phyloP scores from a whole-genome alignment of 2,888 invertebrate species.

The Petrophora chlorosata region DNA sequence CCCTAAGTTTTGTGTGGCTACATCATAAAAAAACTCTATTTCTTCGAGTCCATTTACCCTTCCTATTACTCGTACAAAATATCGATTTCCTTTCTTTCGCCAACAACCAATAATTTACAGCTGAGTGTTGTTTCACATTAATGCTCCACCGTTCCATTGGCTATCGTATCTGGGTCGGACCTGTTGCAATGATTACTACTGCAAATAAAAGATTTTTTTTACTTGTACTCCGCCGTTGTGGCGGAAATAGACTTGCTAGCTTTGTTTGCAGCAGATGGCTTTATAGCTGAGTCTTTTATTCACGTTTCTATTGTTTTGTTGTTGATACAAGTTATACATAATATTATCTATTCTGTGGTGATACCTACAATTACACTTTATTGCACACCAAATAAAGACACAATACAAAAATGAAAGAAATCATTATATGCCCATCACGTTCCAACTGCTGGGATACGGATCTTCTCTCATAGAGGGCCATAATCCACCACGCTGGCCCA shows the following conservation, averaged over 20 bases:
- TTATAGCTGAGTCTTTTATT: conserved; percentile 15
- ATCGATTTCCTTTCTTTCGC: not conserved
- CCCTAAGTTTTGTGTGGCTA: no score
- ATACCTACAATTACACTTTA: not conserved
- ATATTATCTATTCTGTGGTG: not conserved
- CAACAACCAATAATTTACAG: not conserved
- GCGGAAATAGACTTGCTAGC: conserved; percentile 22
- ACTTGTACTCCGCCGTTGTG: conserved; percentile 12
- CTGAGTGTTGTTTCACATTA: not conserved
- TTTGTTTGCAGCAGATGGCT: conserved; percentile 23
- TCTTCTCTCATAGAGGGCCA: no score
- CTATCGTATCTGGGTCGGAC: conserved; percentile 36
- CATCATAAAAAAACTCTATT: no score
- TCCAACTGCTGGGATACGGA: no score
- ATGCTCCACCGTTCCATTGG: conserved; percentile 13
- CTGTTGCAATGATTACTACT: conserved; percentile 36
- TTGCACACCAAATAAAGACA: not conserved
- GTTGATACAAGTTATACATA: not conserved
- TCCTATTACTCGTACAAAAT: no score
- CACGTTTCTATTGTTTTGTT: conserved; percentile 15
- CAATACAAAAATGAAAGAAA: no score
- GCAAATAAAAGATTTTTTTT: conserved; percentile 32
- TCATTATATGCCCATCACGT: no score
- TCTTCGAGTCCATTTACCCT: no score
- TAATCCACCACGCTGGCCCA: no score